These are phyloP conservation scores for Ostrea edulis DNA, from an alignment of 1,140 invertebrate species.

Conservation along the genomic window DNA sequence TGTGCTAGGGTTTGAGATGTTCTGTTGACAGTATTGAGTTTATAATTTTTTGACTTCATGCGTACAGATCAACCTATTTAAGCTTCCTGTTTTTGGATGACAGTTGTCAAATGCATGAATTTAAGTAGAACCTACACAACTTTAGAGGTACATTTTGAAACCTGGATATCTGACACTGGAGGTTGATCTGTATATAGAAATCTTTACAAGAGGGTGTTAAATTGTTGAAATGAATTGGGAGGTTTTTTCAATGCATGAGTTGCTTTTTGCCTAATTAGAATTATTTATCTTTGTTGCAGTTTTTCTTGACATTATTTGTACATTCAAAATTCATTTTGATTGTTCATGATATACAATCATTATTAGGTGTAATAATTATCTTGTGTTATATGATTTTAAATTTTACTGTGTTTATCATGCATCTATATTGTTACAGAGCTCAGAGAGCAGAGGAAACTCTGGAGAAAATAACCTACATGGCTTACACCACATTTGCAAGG, in stretches of 20 bases:
- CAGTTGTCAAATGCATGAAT: background rate
- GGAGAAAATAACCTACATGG: constrained; percentile 73
- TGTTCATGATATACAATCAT: background rate
- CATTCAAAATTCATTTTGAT: background rate
- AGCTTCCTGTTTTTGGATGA: background rate
- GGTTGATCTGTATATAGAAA: background rate
- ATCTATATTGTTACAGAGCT: constrained; percentile 27
- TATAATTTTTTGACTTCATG: no score
- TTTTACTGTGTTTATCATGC: background rate
- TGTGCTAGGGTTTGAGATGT: constrained; percentile 5
- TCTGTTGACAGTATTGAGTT: no score
- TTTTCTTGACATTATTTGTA: background rate
- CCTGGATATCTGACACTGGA: background rate
- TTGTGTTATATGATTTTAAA: background rate
- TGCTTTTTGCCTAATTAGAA: background rate
- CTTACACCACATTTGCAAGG: constrained; percentile 71
- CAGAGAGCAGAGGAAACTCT: constrained; percentile 61
- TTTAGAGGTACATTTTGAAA: background rate
- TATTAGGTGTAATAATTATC: background rate
- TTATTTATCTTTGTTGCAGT: background rate
- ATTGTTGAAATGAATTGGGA: no score
- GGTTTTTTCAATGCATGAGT: background rate
- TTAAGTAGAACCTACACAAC: background rate
- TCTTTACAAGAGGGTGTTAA: background rate
- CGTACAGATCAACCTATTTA: background rate